These are phyloP conservation scores for Zoanthus sansibaricus DNA, from an alignment of 92 coral and sea anemone genomes.

Conservation along the genomic window DNA sequence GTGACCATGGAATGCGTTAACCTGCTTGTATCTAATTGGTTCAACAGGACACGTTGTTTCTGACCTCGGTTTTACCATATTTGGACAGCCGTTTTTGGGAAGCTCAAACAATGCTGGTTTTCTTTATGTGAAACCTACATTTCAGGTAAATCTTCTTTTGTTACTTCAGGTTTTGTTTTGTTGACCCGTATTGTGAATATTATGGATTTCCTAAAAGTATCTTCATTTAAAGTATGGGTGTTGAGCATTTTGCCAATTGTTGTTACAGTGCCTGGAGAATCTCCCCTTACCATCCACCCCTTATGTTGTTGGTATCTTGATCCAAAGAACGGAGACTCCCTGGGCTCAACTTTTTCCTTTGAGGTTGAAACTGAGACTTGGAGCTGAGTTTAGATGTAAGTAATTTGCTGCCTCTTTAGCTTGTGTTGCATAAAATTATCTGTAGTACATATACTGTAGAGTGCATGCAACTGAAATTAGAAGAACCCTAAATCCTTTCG, in stretches of 20 bases:
- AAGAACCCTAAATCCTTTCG: no score
- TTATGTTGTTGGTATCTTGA: constrained; percentile 87
- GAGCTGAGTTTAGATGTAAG: constrained; percentile 98
- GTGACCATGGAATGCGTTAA: background rate
- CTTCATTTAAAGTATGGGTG: background rate
- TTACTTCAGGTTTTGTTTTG: no score
- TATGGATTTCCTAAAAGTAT: no score
- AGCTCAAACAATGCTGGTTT: constrained; percentile 96
- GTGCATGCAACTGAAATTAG: no score
- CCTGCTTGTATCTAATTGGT: background rate
- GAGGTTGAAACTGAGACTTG: constrained; percentile 92
- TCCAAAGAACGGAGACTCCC: constrained; percentile 90
- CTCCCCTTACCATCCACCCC: constrained; percentile 87
- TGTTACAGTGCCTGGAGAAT: constrained; percentile 86
- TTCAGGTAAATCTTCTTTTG: constrained; percentile 72
- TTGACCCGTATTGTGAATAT: no score
- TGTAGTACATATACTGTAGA: no score
- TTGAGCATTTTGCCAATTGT: background rate
- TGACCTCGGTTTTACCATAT: constrained; percentile 97
- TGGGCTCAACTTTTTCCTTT: constrained; percentile 99
- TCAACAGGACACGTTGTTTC: constrained; percentile 93
- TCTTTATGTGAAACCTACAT: constrained; percentile 92
- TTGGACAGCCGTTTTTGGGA: constrained; percentile 99
- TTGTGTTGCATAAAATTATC: background rate
- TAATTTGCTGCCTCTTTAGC: background rate